phyloP scores from a whole-genome alignment of 2,797 vertebrate species.

The Acanthurus leucopareius region DNA sequence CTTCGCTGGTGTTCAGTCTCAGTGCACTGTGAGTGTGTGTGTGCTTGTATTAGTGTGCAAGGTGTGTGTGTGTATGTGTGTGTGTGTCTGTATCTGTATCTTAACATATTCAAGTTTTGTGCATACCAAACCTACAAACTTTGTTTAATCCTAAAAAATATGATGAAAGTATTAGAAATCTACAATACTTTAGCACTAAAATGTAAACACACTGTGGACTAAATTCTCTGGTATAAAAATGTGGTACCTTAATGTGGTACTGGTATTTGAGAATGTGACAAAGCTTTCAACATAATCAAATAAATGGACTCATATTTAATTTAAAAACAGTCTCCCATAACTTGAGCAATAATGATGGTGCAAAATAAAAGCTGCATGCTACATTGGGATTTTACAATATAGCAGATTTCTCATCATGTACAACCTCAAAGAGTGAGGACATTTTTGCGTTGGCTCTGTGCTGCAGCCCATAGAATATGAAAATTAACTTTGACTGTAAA shows the following conservation, averaged over 20 bases:
- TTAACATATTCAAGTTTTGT: conserved; percentile 2
- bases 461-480: conserved; percentile 4
- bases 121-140: not conserved
- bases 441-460: not conserved
- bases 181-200: not conserved
- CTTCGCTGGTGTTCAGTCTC: conserved; percentile 30
- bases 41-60: not conserved
- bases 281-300: not conserved
- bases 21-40: not conserved
- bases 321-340: not conserved
- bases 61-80: not conserved
- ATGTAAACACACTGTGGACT: not conserved
- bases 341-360: not conserved
- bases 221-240: not conserved
- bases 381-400: not conserved
- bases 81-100: conserved; percentile 7
- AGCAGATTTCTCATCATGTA: not conserved
- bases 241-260: too few species aligned
- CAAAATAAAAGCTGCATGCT: not conserved
- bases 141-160: conserved; percentile 7
- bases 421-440: not conserved
- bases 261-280: not conserved
- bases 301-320: not conserved
- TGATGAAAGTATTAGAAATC: not conserved
- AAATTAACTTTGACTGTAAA: conserved; percentile 18